Evolutionary conservation across 2,113 vertebrate species (phyloP), one percentile per base, ranked within the genome.

Genomic region (Malurus elegans): DNA sequence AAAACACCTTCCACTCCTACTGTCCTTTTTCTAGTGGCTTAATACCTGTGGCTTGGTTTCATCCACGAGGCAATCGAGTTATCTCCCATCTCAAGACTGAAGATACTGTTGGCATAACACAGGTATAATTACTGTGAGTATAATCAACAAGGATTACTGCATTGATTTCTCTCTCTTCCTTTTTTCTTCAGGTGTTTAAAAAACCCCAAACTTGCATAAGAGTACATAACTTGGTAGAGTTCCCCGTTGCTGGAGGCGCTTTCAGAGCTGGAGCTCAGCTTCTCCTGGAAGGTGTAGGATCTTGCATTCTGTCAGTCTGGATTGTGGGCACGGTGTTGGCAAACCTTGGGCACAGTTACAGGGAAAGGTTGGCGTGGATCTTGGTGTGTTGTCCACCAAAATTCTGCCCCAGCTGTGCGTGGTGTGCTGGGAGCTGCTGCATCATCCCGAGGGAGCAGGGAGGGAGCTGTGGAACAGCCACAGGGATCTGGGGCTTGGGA

Each of bases 151-250:
- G 62, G 85, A 90, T 90, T 83, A 79, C 74, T 79, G 85, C 74
- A 92, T 88, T 92, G 87, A 92, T 90, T 95, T 69, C 4, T 58
- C 13, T 70, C 20, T n/a, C 51, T 65, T 51, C 48, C 65, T 53
- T n/a, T 19, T 34, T 26, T 23, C 29, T 81, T 83, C 51, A 93
- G 79, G 91, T 92, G 72, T 90, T 90, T 92, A 40, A 97, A 87
- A 96, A 97, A 88, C 86, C 96, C 89, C 83, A 95, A 74, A 93
- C 83, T 95, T 97, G 76, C 69, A 60, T 87, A 84, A 92, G 92
- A 89, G 65, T 91, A 32, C 14, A 18, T 91, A 85, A 81, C 80
- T 96, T 97, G 92, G 72, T 91, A 89, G 84, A 72, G 76, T 97
- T 96, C 85, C 85, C 51, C 40, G 3, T 93, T 90, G 95, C 95